Evolutionary conservation across 2,797 vertebrate genomes (phyloP).

Genomic region (Linurgus olivaceus): DNA sequence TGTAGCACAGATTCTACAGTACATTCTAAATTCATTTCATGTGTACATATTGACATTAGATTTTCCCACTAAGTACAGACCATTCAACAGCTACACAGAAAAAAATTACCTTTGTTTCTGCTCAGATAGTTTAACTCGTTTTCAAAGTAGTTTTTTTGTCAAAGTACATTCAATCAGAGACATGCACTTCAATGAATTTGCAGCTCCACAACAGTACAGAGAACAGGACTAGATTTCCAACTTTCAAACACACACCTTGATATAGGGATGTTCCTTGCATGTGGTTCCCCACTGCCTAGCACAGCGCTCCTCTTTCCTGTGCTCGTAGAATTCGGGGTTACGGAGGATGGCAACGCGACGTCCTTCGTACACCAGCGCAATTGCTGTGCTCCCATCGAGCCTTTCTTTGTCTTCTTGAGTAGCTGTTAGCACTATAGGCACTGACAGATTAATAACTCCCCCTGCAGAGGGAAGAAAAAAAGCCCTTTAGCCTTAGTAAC

Average conservation of each 20-base stretch:
- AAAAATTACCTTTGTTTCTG: not conserved
- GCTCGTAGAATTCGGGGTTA: slow-evolving; percentile 94
- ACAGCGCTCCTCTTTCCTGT: slow-evolving; percentile 95
- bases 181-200: not conserved
- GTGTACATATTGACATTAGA: not conserved
- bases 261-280: slow-evolving; percentile 96
- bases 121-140: not conserved
- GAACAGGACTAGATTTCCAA: not conserved
- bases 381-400: slow-evolving; percentile 88
- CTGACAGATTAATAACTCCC: slow-evolving; percentile 95
- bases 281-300: slow-evolving; percentile 96
- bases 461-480: slow-evolving; percentile 70
- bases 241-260: slow-evolving; percentile 82
- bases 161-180: not conserved
- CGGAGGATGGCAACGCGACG: slow-evolving; percentile 91
- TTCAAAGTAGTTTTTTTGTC: not conserved
- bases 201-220: not conserved
- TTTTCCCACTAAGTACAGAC: not conserved
- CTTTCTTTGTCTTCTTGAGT: slow-evolving; percentile 87
- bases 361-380: slow-evolving; percentile 87
- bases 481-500: not conserved
- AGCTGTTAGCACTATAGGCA: slow-evolving; percentile 91
- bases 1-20: not conserved
- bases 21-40: not conserved
- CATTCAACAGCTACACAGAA: not conserved